Conservation (phyloP, 2,797 vertebrate species). For the Cygnus olor region DNA sequence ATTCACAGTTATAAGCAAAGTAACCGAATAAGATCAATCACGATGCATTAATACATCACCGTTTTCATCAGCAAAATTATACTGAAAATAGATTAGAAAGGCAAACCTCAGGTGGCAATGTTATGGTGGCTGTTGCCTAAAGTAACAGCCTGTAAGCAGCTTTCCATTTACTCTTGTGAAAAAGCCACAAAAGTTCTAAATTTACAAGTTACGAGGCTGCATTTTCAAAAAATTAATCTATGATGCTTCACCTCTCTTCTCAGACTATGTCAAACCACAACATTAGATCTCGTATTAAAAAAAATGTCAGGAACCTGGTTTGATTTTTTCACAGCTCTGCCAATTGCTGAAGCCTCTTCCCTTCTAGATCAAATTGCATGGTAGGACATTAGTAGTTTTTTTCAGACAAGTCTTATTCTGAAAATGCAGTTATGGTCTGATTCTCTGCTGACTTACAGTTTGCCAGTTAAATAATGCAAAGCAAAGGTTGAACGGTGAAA, state of each 20-base stretch:
- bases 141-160: not conserved
- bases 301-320: not conserved
- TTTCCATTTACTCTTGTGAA: not conserved
- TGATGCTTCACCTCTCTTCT: not conserved
- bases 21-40: not conserved
- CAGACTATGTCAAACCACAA: not conserved
- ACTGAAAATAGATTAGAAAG: not conserved
- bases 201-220: not conserved
- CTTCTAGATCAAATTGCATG: not conserved
- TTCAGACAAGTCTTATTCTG: not conserved
- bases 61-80: not conserved
- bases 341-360: not conserved
- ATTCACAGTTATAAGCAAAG: not conserved
- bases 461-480: conserved; percentile 1
- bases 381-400: not conserved
- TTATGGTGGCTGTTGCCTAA: not conserved
- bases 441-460: not conserved
- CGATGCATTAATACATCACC: not conserved
- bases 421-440: not conserved
- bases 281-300: not conserved
- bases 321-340: not conserved
- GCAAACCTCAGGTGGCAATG: not conserved
- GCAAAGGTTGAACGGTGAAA: not conserved
- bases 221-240: not conserved
- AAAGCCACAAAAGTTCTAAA: not conserved